Conservation (phyloP, 2,113 vertebrate species). For the Bubalus kerabau region DNA sequence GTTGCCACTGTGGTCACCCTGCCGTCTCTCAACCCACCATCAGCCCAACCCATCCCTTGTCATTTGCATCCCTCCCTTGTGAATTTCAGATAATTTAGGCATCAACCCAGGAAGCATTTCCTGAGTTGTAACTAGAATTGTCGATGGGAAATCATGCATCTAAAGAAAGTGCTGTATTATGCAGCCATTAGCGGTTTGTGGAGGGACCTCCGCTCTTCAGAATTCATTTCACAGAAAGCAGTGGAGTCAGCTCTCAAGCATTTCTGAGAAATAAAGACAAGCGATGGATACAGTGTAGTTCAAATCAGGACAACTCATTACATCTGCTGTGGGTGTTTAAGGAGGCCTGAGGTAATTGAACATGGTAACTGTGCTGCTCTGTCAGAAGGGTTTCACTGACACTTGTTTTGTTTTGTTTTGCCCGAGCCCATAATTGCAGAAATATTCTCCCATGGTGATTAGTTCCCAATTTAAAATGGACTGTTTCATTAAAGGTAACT, state of each 20-base stretch:
- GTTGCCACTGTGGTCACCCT: neutral
- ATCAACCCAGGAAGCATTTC: constrained; percentile 36
- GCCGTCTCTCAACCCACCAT: neutral
- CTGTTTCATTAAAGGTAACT: constrained; percentile 55
- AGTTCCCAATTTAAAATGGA: constrained; percentile 52
- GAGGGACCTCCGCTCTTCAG: constrained; percentile 43
- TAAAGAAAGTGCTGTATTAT: constrained; percentile 37
- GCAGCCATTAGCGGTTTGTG: constrained; percentile 36
- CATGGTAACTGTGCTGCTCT: constrained; percentile 18
- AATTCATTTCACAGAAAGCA: constrained; percentile 49
- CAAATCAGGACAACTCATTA: constrained; percentile 25
- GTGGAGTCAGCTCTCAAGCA: neutral
- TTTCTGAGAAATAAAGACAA: constrained; percentile 57
- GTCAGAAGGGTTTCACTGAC: constrained; percentile 41
- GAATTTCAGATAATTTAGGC: constrained; percentile 32
- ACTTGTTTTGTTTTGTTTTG: constrained; percentile 54
- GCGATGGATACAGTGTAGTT: constrained; percentile 20
- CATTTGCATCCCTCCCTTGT: neutral
- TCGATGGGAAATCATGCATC: constrained; percentile 45
- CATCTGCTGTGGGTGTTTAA: constrained; percentile 30
- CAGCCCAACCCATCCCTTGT: neutral
- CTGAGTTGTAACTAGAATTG: constrained; percentile 18
- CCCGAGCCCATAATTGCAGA: constrained; percentile 49
- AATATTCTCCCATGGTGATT: constrained; percentile 44
- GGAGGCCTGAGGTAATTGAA: constrained; percentile 37